A percentile compares a stretch with the other conserved stretches of the same genome.
phyloP scores from a whole-genome alignment of 2,113 vertebrate genomes.

The Oryzias celebensis region DNA sequence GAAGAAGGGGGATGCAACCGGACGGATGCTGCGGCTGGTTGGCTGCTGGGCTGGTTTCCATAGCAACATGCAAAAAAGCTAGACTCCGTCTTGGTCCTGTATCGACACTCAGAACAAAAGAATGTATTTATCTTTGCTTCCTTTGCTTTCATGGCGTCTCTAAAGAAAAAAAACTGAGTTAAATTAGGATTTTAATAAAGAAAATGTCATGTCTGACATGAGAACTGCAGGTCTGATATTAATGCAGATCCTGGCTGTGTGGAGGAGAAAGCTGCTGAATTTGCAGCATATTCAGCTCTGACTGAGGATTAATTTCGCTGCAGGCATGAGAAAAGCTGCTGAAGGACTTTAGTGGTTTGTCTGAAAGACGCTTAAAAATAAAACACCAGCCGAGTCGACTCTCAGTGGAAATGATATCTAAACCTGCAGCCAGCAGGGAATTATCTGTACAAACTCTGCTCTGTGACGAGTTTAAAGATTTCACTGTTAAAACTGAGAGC shows the following conservation, averaged over 20 bases:
- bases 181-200: slow-evolving; percentile 10
- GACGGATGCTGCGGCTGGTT: slow-evolving; percentile 66
- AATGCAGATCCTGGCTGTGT: slow-evolving; percentile 25
- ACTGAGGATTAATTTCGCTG: slow-evolving; percentile 29
- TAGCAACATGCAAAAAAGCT: slow-evolving; percentile 52
- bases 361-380: slow-evolving; percentile 12
- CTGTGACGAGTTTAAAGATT: no score
- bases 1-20: slow-evolving; percentile 24
- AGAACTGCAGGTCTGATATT: not conserved
- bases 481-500: no score
- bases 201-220: not conserved
- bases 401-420: slow-evolving; percentile 7
- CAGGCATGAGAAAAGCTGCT: slow-evolving; percentile 19
- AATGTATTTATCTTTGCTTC: slow-evolving; percentile 12
- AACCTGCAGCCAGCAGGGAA: not conserved
- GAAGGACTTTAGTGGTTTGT: slow-evolving; percentile 10
- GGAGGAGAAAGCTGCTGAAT: slow-evolving; percentile 9
- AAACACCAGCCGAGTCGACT: slow-evolving; percentile 19
- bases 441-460: no score
- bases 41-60: slow-evolving; percentile 73
- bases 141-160: no score
- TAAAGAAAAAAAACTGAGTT: not conserved
- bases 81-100: slow-evolving; percentile 58
- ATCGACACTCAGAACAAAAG: slow-evolving; percentile 60
- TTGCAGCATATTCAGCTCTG: slow-evolving; percentile 27